phyloP scores from a whole-genome alignment of 2,888 invertebrate species.

The Onthophagus sagittarius region DNA sequence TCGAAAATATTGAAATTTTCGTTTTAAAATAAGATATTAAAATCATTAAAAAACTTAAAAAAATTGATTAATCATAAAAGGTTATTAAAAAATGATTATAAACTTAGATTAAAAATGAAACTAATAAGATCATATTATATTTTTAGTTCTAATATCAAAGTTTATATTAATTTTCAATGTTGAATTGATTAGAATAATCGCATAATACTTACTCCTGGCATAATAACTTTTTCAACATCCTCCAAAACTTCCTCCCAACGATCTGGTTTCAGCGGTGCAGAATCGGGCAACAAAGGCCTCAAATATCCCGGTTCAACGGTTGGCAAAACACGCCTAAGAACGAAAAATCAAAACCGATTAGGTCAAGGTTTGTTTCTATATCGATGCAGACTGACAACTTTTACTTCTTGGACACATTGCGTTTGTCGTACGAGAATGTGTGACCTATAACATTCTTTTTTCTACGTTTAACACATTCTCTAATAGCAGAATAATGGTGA shows the following conservation, averaged over 20 bases:
- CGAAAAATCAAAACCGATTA: slow-evolving; percentile 20
- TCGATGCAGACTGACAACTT: slow-evolving; percentile 18
- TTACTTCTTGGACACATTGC: slow-evolving; percentile 18
- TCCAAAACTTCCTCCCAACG: slow-evolving; percentile 88
- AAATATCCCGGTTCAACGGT: slow-evolving; percentile 93
- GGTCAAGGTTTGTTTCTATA: slow-evolving; percentile 30
- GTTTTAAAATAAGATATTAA: too few relatives aligned
- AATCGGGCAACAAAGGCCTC: slow-evolving; percentile 76
- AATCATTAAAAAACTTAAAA: too few relatives aligned
- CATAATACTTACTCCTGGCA: slow-evolving; percentile 90
- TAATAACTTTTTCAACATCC: slow-evolving; percentile 91
- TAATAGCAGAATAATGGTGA: background rate
- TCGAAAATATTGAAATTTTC: too few relatives aligned
- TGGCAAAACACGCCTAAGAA: slow-evolving; percentile 74
- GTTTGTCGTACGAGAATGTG: slow-evolving; percentile 12
- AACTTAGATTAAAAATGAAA: background rate
- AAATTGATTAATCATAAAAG: too few relatives aligned
- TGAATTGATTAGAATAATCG: too few relatives aligned
- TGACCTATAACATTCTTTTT: slow-evolving; percentile 1
- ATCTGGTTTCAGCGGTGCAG: slow-evolving; percentile 81
- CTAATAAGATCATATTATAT: too few relatives aligned
- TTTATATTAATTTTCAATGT: too few relatives aligned
- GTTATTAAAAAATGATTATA: too few relatives aligned
- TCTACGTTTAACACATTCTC: slow-evolving; percentile 7
- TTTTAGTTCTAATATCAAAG: too few relatives aligned